A percentile compares a stretch with the other conserved stretches of the same genome.
phyloP scores from a whole-genome alignment of 2,113 vertebrate species.

The Erythrolamprus reginae region DNA sequence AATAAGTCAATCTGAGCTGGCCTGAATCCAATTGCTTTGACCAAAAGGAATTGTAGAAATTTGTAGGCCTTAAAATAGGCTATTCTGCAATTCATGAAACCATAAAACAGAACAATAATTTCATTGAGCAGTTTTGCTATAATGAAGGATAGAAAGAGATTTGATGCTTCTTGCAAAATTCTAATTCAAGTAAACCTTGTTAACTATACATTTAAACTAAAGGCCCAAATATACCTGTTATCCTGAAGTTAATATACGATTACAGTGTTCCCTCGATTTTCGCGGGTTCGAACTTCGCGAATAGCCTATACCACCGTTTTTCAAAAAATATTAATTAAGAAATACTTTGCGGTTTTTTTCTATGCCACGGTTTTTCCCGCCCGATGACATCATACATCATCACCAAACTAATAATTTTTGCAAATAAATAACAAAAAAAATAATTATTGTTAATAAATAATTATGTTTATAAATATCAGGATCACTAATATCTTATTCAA shows the following conservation, averaged over 20 bases:
- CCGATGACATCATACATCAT: too few species aligned
- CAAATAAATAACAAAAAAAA: too few species aligned
- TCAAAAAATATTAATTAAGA: too few species aligned
- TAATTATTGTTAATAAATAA: too few species aligned
- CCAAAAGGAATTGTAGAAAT: slow-evolving; percentile 26
- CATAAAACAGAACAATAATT: slow-evolving; percentile 1
- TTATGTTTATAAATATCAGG: too few species aligned
- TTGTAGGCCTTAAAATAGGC: slow-evolving; percentile 31
- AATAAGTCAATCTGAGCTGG: background rate
- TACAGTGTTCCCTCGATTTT: too few species aligned
- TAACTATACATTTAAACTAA: background rate
- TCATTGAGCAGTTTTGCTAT: background rate
- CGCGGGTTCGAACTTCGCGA: too few species aligned
- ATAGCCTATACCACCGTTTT: too few species aligned
- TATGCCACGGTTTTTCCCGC: too few species aligned
- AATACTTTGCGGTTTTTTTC: too few species aligned
- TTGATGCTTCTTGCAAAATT: background rate
- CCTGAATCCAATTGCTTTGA: slow-evolving; percentile 7
- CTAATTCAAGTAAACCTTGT: background rate
- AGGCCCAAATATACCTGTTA: background rate
- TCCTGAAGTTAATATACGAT: background rate
- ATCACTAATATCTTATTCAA: too few species aligned
- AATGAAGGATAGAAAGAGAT: background rate
- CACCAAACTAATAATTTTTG: too few species aligned
- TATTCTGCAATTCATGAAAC: slow-evolving; percentile 29